Evolutionary conservation across 2,888 invertebrate genomes (phyloP).

Genomic region (Xanthostigma xanthostigma): DNA sequence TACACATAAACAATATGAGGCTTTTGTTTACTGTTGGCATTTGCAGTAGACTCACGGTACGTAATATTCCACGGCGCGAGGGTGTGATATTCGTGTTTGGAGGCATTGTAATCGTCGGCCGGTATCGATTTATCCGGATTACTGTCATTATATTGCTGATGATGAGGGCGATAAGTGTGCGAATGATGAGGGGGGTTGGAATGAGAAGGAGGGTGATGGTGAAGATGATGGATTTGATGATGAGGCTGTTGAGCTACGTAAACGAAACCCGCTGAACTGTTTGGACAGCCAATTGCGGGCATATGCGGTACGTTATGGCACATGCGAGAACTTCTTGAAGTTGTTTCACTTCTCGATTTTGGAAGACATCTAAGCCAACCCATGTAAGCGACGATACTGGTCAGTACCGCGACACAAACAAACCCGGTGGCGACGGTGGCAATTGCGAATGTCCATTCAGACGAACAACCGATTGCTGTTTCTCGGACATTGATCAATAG

Average conservation of each 20-base stretch:
- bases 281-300: constrained; percentile 11
- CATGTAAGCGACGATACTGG: not conserved
- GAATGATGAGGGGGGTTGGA: not conserved
- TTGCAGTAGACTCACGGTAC: constrained; percentile 16
- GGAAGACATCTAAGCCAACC: not conserved
- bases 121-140: constrained; percentile 10
- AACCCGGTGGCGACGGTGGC: constrained; percentile 38
- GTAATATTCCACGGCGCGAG: constrained; percentile 25
- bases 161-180: not conserved
- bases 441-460: constrained; percentile 43
- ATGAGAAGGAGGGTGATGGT: no score
- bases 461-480: constrained; percentile 45
- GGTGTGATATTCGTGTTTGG: constrained; percentile 25
- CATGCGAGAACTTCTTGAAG: no score
- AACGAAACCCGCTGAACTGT: constrained; percentile 10
- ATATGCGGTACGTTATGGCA: constrained; percentile 17
- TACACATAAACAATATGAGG: constrained; percentile 38
- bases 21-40: constrained; percentile 20
- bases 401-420: constrained; percentile 30
- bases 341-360: no score
- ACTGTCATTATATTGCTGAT: not conserved
- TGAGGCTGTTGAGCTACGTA: constrained; percentile 7
- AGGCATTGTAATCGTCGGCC: constrained; percentile 20
- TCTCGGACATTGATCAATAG: constrained; percentile 42
- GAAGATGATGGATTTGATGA: not conserved